Evolutionary conservation across 2,797 vertebrate species (phyloP).

Genomic region (Tenualosa thibaudeaui): DNA sequence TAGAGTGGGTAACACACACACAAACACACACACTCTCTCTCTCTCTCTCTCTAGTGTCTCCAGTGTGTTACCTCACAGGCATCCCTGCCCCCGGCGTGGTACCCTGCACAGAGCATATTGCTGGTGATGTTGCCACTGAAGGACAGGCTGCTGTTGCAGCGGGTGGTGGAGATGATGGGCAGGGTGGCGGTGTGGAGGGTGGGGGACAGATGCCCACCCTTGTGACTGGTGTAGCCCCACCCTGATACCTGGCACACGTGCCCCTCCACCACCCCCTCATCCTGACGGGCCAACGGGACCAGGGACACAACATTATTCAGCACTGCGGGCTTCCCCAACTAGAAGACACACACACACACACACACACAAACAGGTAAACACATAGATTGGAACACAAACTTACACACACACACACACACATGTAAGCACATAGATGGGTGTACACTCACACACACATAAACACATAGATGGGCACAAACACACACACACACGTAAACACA

Average conservation of each 20-base stretch:
- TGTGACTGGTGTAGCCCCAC: conserved; percentile 72
- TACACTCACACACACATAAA: no score
- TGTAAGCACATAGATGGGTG: no score
- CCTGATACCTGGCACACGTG: conserved; percentile 74
- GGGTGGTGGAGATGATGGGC: conserved; percentile 69
- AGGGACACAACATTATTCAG: neutral
- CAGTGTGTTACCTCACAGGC: conserved; percentile 63
- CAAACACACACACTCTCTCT: neutral
- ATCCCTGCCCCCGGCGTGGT: conserved; percentile 71
- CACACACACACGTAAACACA: conserved; percentile 19
- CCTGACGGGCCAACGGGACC: conserved; percentile 20
- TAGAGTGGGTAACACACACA: neutral
- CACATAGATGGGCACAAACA: neutral
- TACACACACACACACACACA: no score
- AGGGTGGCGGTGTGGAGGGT: conserved; percentile 70
- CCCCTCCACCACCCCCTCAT: conserved; percentile 65
- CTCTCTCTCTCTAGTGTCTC: no score
- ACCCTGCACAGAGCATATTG: conserved; percentile 81
- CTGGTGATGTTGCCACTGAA: conserved; percentile 77
- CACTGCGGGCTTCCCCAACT: neutral
- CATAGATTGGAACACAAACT: no score
- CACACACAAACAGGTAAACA: conserved; percentile 21
- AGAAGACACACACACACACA: conserved; percentile 52
- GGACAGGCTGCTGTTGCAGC: conserved; percentile 75
- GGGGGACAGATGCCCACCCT: conserved; percentile 56